Evolutionary conservation across 2,888 invertebrate genomes (phyloP).

Genomic region (Globia sparganii): DNA sequence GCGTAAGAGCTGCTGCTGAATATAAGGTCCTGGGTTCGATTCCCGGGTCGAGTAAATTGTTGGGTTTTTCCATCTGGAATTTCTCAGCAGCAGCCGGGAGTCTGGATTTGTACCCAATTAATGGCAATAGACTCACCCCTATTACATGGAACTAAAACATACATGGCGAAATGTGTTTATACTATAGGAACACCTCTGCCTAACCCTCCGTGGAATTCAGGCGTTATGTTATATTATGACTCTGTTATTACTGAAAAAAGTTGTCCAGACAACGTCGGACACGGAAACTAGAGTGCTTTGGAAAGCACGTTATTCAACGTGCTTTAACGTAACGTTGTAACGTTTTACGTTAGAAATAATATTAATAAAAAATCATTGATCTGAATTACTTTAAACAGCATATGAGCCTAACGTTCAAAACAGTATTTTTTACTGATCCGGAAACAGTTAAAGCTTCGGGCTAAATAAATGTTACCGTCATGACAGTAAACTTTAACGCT

Average conservation of each 20-base stretch:
- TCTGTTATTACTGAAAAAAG: not conserved
- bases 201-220: not conserved
- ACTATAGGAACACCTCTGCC: not conserved
- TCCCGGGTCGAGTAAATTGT: not conserved
- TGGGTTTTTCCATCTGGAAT: not conserved
- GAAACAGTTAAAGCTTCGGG: too few relatives aligned
- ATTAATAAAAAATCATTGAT: too few relatives aligned
- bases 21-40: not conserved
- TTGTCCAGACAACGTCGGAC: not conserved
- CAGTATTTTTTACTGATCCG: too few relatives aligned
- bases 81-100: not conserved
- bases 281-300: not conserved
- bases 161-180: not conserved
- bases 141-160: not conserved
- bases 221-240: not conserved
- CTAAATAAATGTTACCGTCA: too few relatives aligned
- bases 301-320: too few relatives aligned
- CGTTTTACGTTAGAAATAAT: too few relatives aligned
- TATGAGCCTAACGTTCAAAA: too few relatives aligned
- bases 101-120: not conserved
- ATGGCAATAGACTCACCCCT: too few relatives aligned
- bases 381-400: too few relatives aligned
- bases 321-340: too few relatives aligned
- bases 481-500: too few relatives aligned
- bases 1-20: too few relatives aligned